These are phyloP conservation scores for Aplidium turbinatum DNA, from an alignment of 23 tunicate species.

Conservation along the genomic window DNA sequence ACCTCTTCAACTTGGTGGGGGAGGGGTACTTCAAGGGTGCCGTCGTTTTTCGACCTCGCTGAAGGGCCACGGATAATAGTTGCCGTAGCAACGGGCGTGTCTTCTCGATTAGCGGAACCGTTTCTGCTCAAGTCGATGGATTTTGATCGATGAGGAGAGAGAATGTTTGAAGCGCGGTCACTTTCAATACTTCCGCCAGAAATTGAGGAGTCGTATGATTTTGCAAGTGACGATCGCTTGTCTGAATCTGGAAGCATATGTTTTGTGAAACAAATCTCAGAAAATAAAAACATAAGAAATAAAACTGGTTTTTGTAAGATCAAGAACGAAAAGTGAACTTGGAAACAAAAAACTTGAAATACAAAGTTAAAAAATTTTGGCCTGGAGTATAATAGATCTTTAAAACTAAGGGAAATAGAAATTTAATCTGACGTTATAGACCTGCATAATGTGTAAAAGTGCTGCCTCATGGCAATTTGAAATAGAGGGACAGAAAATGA, in stretches of 20 bases:
- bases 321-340: no score
- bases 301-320: no score
- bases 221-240: conserved; percentile 11
- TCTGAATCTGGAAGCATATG: conserved; percentile 16
- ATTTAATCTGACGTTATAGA: no score
- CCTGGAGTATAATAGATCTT: no score
- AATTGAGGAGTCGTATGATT: conserved; percentile 12
- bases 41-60: neutral
- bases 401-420: no score
- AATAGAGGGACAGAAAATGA: no score
- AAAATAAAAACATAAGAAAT: no score
- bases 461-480: no score
- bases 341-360: no score
- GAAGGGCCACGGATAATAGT: conserved; percentile 17
- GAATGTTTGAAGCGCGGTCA: conserved; percentile 16
- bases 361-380: no score
- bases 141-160: conserved; percentile 28
- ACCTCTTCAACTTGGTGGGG: conserved; percentile 15
- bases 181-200: conserved; percentile 22
- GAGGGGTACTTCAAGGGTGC: neutral
- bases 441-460: no score
- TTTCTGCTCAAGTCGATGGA: conserved; percentile 30
- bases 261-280: no score
- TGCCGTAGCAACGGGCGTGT: neutral
- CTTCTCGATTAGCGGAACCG: conserved; percentile 24